These are phyloP conservation scores for Zoanthus sociatus DNA, from an alignment of 92 coral and sea anemone species.

Conservation along the genomic window DNA sequence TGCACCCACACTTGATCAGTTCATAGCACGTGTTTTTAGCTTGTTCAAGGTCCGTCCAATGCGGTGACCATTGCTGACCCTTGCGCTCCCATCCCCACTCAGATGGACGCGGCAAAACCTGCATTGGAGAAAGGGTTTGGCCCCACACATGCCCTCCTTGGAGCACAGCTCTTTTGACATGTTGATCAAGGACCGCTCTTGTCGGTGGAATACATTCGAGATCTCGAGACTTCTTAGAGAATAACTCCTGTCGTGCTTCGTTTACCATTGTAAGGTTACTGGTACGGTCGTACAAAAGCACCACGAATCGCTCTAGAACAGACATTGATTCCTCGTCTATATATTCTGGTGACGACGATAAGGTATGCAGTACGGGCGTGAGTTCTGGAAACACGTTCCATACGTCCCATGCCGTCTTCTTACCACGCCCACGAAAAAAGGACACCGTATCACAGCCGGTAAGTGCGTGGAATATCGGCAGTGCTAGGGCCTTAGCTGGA, in stretches of 20 bases:
- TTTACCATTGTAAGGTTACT: not conserved
- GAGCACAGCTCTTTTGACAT: not conserved
- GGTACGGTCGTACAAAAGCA: not conserved
- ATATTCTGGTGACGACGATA: not conserved
- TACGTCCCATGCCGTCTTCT: slow-evolving; percentile 13
- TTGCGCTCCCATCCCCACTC: slow-evolving; percentile 40
- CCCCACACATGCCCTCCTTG: slow-evolving; percentile 42
- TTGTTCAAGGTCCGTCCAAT: slow-evolving; percentile 35
- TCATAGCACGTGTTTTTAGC: slow-evolving; percentile 44
- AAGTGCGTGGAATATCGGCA: slow-evolving; percentile 3
- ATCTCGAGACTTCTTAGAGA: not conserved
- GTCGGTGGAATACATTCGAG: not conserved
- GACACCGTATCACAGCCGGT: not conserved
- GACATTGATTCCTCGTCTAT: not conserved
- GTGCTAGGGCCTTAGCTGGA: not conserved
- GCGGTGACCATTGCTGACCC: slow-evolving; percentile 14
- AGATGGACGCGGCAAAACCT: not conserved
- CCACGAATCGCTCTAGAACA: not conserved
- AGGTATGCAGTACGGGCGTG: not conserved
- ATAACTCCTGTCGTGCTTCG: not conserved
- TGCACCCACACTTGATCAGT: slow-evolving; percentile 42
- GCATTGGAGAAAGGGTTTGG: slow-evolving; percentile 11
- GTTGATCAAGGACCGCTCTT: not conserved
- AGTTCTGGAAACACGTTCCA: slow-evolving; percentile 3
- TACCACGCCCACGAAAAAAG: not conserved